Evolutionary conservation across 2,113 vertebrate species (phyloP).

Genomic region (Equus quagga): DNA sequence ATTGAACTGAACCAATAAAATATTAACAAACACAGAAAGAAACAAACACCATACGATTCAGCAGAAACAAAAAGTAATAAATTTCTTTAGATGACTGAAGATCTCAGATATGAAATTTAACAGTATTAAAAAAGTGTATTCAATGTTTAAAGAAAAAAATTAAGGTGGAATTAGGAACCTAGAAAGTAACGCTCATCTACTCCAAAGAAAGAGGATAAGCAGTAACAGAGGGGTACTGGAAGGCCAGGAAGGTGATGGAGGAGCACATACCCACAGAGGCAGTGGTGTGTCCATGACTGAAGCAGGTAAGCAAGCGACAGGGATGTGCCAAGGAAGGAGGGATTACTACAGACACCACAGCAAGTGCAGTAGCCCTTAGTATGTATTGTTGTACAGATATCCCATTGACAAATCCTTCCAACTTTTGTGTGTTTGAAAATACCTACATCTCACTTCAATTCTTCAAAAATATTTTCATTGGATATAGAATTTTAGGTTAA

Average conservation of each 20-base stretch:
- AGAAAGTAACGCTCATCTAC: not conserved
- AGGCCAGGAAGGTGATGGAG: not conserved
- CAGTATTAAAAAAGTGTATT: not conserved
- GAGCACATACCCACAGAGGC: not conserved
- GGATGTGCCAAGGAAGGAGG: not conserved
- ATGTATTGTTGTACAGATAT: not conserved
- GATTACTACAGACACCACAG: not conserved
- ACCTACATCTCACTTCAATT: not conserved
- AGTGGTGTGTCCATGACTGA: not conserved
- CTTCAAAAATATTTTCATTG: not conserved
- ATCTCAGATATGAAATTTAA: not conserved
- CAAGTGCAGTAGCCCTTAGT: not conserved
- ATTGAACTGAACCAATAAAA: slow-evolving; percentile 46
- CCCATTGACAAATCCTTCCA: not conserved
- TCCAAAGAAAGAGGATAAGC: not conserved
- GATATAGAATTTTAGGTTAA: not conserved
- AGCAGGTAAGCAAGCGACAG: not conserved
- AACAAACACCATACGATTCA: not conserved
- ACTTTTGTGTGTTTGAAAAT: not conserved
- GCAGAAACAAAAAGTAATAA: not conserved
- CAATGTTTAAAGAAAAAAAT: not conserved
- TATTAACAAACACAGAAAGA: slow-evolving; percentile 17
- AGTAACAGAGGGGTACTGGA: not conserved
- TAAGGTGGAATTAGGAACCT: not conserved
- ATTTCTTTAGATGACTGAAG: not conserved